Conservation (phyloP, 2,113 vertebrate species). For the Podarcis raffonei region DNA sequence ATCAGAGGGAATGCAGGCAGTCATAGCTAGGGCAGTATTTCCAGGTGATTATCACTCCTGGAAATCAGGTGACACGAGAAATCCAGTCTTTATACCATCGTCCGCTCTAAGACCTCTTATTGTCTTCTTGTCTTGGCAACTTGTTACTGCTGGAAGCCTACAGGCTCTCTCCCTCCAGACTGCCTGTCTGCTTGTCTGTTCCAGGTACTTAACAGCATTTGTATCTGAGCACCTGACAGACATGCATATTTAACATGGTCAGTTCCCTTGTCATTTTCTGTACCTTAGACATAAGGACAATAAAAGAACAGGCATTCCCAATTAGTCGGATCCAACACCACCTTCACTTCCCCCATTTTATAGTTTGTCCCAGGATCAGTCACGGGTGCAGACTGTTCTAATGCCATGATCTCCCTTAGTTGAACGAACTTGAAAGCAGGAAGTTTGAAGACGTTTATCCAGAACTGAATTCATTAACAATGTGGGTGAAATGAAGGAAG, state of each 20-base stretch:
- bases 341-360: neutral
- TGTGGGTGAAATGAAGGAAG: neutral
- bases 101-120: neutral
- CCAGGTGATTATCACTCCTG: neutral
- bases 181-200: neutral
- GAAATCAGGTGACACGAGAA: neutral
- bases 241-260: neutral
- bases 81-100: neutral
- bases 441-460: neutral
- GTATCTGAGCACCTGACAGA: neutral
- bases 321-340: neutral
- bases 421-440: neutral
- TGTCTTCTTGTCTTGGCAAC: neutral
- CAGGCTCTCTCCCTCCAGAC: neutral
- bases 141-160: neutral
- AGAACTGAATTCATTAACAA: neutral
- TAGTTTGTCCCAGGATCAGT: neutral
- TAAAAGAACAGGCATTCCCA: neutral
- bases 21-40: neutral
- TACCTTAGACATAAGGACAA: neutral
- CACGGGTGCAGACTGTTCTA: neutral
- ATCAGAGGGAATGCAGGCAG: neutral
- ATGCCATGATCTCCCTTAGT: neutral
- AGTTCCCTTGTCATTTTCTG: too few species aligned
- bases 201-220: neutral